Evolutionary conservation across 1,140 invertebrate genomes (phyloP).

Genomic region (Aphaenogaster floridana): DNA sequence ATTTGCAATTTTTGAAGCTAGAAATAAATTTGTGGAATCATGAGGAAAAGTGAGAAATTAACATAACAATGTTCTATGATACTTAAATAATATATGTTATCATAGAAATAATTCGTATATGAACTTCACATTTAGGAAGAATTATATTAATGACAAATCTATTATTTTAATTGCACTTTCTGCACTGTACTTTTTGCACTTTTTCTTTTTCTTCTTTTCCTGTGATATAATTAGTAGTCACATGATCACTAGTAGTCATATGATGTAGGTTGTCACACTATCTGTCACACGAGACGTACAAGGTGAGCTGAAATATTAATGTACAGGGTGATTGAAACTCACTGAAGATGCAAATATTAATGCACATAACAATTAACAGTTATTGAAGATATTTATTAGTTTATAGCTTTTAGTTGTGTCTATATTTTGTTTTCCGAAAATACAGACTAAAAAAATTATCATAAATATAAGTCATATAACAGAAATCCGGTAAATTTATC

Average conservation of each 20-base stretch:
- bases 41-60: neutral
- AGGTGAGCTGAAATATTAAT: neutral
- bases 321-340: neutral
- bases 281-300: neutral
- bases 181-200: neutral
- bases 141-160: neutral
- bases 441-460: neutral
- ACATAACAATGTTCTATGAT: neutral
- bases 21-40: neutral
- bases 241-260: conserved; percentile 3
- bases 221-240: conserved; percentile 10
- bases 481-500: neutral
- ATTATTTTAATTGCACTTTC: neutral
- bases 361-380: neutral
- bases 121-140: neutral
- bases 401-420: neutral
- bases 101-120: neutral
- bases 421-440: neutral
- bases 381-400: neutral
- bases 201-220: neutral
- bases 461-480: neutral
- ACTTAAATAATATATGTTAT: neutral
- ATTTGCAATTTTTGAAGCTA: neutral
- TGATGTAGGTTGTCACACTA: neutral
- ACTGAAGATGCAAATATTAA: neutral